phyloP scores from a whole-genome alignment of 2,888 invertebrate species.

The Trichopoda pennipes region DNA sequence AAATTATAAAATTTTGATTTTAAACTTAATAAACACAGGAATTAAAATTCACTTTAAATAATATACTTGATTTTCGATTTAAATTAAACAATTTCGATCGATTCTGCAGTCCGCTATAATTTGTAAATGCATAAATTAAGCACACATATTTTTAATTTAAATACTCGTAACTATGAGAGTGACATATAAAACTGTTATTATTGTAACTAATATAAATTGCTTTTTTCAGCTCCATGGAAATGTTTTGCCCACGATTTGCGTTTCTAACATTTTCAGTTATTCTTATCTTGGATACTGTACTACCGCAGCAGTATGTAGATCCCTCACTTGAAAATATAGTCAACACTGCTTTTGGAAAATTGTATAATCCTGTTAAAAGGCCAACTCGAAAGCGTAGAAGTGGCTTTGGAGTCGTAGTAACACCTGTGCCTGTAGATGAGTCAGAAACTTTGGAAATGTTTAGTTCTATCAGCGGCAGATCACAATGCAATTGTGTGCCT shows the following conservation, averaged over 20 bases:
- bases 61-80: too few relatives aligned
- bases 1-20: too few relatives aligned
- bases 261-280: not conserved
- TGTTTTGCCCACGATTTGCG: constrained; percentile 22
- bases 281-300: not conserved
- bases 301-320: constrained; percentile 31
- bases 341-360: constrained; percentile 33
- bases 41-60: too few relatives aligned
- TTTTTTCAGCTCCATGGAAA: constrained; percentile 3
- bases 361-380: constrained; percentile 11
- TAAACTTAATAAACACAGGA: too few relatives aligned
- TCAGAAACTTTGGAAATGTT: constrained; percentile 74
- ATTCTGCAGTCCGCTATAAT: too few relatives aligned
- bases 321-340: constrained; percentile 34
- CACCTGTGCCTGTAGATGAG: constrained; percentile 75
- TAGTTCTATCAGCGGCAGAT: constrained; percentile 80
- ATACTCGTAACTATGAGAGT: too few relatives aligned
- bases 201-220: not conserved
- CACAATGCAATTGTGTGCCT: constrained; percentile 87
- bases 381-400: constrained; percentile 29
- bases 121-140: too few relatives aligned
- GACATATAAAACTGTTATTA: not conserved
- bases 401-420: constrained; percentile 77
- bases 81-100: too few relatives aligned
- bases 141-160: too few relatives aligned